Base-by-base conservation (phyloP, 1,140 invertebrate species). In the Pomacea maculata region DNA sequence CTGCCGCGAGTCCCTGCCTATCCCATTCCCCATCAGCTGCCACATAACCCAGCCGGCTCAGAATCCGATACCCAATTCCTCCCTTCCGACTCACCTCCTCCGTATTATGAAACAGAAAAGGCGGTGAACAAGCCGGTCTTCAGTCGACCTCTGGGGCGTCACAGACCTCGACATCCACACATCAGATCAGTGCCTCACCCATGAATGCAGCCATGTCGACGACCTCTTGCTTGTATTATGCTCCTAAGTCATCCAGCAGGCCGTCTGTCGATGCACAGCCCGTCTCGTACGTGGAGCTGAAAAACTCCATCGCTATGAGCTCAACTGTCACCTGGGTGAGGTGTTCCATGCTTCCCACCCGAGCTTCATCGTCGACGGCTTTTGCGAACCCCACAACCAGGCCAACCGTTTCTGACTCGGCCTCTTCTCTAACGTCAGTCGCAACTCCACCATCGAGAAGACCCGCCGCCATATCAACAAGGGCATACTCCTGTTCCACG, bases 401-500 rank as follows among this genome's bases (percentile, higher is more conserved):
- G 95, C 96, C 19, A 96, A 93, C 84, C 95, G 98, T 67, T 99
- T 99, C 91, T 99, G 97, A 88, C 93, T 99, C 9, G 97, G 98
- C 0, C 96, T 99, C 83, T 92, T 99, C 79, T 98, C 97, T 68
- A 99, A 99, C 92, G 97, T 99, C 52, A 99, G 99, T 91, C 93
- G 98, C 82, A 99, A 99, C 91, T 97, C 97, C n/a, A 99, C 97
- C 5, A 99, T 99, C 85, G 98, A 99, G 92, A 99, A 98, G 88
- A 99, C 98, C 9, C 93, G 98, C 84, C 93, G 97, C 87, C 97
- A 99, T 89, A 99, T 99, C 92, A 97, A 97, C 52, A 97, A 97
- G 93, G 98, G 92, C 81, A 90, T 92, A 63, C 92, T 92, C 82
- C 82, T 92, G 61, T 92, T 92, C 80, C 92, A 92, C 84, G 91